phyloP scores from a whole-genome alignment of 2,888 invertebrate species.

The Pyrocoelia pectoralis region DNA sequence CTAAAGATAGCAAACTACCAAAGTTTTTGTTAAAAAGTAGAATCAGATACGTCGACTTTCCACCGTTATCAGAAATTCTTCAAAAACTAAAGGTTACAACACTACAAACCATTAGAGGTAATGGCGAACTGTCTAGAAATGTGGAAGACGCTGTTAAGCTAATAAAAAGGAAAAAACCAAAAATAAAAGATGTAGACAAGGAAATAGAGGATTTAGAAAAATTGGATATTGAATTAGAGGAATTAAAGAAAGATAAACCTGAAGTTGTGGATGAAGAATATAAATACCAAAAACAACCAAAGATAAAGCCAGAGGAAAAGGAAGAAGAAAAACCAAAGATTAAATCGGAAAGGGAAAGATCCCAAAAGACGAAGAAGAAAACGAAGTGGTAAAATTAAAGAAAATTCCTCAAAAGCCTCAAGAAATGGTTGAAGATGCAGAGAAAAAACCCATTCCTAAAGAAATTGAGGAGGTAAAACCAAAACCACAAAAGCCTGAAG shows the following conservation, averaged over 20 bases:
- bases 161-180: conserved; percentile 53
- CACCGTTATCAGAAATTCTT: conserved; percentile 55
- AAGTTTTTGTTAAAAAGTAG: conserved; percentile 61
- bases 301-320: conserved; percentile 38
- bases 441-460: conserved; percentile 28
- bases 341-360: conserved; percentile 59
- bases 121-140: conserved; percentile 62
- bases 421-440: conserved; percentile 45
- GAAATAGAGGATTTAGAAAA: conserved; percentile 53
- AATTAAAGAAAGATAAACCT: conserved; percentile 53
- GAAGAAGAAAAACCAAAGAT: conserved; percentile 54
- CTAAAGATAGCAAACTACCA: conserved; percentile 54
- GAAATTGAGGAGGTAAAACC: conserved; percentile 47
- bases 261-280: conserved; percentile 42
- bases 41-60: conserved; percentile 59
- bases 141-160: conserved; percentile 59
- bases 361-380: conserved; percentile 47
- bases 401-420: conserved; percentile 56
- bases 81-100: conserved; percentile 53
- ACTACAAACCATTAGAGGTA: conserved; percentile 54
- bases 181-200: conserved; percentile 54
- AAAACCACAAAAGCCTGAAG: conserved; percentile 53
- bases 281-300: conserved; percentile 47
- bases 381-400: conserved; percentile 53
- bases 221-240: conserved; percentile 55